Conservation (phyloP, 1,140 invertebrate species). For the Dysdera silvatica region DNA sequence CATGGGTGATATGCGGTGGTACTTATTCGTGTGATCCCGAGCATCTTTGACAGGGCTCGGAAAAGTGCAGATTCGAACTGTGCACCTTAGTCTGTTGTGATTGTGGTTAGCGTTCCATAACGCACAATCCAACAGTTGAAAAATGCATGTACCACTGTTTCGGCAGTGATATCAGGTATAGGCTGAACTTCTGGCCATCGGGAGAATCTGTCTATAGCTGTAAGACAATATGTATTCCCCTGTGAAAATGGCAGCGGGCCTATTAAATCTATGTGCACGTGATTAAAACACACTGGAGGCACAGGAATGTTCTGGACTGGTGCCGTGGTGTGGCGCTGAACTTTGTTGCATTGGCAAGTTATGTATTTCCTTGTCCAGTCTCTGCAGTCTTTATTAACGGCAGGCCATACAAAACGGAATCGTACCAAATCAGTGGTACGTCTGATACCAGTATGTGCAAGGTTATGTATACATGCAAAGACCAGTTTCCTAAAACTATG, state of each 20-base stretch:
- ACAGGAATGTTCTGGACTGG: constrained; percentile 11
- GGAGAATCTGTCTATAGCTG: constrained; percentile 45
- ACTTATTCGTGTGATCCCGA: constrained; percentile 2
- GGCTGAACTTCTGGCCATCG: constrained; percentile 46
- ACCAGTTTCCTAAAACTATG: background rate
- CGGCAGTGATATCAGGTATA: constrained; percentile 40
- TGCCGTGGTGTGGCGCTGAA: constrained; percentile 15
- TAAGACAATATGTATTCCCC: constrained; percentile 43
- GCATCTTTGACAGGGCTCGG: constrained; percentile 14
- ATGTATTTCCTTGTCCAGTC: background rate
- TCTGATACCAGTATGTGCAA: constrained; percentile 15
- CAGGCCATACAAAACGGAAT: constrained; percentile 14
- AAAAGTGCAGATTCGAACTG: constrained; percentile 43
- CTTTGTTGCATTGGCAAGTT: constrained; percentile 21
- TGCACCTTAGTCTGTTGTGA: constrained; percentile 44
- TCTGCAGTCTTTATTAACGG: background rate
- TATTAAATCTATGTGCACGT: constrained; percentile 49
- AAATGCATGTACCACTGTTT: constrained; percentile 39
- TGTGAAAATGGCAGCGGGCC: constrained; percentile 42
- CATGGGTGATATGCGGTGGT: constrained; percentile 35
- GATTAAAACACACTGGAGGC: constrained; percentile 35
- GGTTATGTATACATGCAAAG: constrained; percentile 6
- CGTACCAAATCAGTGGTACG: constrained; percentile 3
- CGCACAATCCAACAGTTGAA: constrained; percentile 39
- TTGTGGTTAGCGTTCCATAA: constrained; percentile 35